Evolutionary conservation across 1,140 invertebrate species (phyloP), one percentile per base, ranked within the genome.

Genomic region (Brachionus paranguensis): DNA sequence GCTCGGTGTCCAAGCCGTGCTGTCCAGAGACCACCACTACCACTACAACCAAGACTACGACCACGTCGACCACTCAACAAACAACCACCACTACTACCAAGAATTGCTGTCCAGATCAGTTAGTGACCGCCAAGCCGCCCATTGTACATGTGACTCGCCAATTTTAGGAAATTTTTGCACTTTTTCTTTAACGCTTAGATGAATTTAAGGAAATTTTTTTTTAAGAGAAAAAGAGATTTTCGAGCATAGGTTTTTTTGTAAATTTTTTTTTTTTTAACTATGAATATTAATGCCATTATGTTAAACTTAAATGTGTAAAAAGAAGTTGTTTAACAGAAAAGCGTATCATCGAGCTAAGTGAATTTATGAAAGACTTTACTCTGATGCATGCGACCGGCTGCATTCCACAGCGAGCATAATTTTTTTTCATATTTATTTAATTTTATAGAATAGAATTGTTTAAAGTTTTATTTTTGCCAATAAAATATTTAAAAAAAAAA

Each of bases 61-160:
- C 72, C 43, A 76, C 43, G 7, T 50, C 72, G 0, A 76, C 72
- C 11, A 76, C 72, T 4, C 72, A 76, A 29, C 72, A 76, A 50
- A 76, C 72, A 27, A 76, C 72, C 11, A 76, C 72, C 20, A 76
- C 72, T 50, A 76, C 72, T 7, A 76, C 43, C 14, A 47, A 76
- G 14, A 76, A 76, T 20, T 50, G 41, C 24, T 76, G 72, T 50
- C 72, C 72, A 10, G 72, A 76, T 47, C 72, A 76, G 24, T 41
- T 76, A 50, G 43, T 76, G 4, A 76, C 72, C 10, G 20, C 43
- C 20, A 76, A 76, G 29, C 72, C 72, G 41, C 72, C 72, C 41
- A 76, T 76, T 50, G 72, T 76, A 50, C 72, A 76, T 76, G 72
- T 76, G 7, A 76, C 72, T 47, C 72, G 72, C 27, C 72, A 76